These are phyloP conservation scores for Rallus limicola DNA, from an alignment of 2,113 vertebrate species.

Conservation along the genomic window DNA sequence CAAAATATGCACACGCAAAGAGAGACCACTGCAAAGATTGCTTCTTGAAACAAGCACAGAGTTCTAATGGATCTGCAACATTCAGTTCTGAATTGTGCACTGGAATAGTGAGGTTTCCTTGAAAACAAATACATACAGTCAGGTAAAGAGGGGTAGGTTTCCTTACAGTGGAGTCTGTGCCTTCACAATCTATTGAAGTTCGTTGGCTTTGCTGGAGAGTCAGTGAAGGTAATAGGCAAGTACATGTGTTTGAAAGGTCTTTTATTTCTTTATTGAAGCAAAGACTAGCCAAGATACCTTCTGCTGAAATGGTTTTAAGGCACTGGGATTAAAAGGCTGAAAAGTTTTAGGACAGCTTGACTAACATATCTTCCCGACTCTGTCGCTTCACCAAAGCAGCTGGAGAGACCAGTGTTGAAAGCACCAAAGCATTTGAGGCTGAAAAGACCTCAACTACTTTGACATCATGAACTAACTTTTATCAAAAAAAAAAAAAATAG, in stretches of 20 bases:
- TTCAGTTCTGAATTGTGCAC: not conserved
- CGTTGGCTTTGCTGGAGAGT: not conserved
- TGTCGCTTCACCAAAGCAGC: not conserved
- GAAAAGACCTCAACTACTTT: not conserved
- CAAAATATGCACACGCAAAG: not conserved
- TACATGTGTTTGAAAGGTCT: not conserved
- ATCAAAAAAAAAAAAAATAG: not conserved
- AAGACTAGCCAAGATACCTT: not conserved
- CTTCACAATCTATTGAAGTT: not conserved
- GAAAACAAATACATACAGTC: not conserved
- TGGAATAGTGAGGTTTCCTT: not conserved
- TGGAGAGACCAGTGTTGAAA: slow-evolving; percentile 1
- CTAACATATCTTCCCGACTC: not conserved
- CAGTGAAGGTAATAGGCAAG: not conserved
- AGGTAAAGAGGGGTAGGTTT: not conserved
- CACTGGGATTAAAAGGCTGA: not conserved
- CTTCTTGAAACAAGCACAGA: not conserved
- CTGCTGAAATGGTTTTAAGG: not conserved
- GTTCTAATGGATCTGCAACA: not conserved
- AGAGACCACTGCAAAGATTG: not conserved
- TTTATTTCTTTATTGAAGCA: not conserved
- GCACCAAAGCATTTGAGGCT: not conserved
- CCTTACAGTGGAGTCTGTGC: not conserved
- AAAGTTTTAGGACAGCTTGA: slow-evolving; percentile 30
- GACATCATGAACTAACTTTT: not conserved